Conservation (phyloP, 1,140 invertebrate species). For the Aricia agestis region DNA sequence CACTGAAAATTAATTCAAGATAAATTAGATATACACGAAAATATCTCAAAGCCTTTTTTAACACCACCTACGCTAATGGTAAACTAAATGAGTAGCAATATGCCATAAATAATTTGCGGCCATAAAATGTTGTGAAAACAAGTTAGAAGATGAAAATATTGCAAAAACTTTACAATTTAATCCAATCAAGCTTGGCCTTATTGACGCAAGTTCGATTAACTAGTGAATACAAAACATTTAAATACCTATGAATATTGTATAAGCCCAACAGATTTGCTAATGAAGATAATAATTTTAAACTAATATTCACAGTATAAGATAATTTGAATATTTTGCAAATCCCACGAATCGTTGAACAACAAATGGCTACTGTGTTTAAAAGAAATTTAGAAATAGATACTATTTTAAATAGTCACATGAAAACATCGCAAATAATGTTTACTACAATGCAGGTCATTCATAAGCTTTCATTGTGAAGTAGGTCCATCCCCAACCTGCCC, state of each 20-base stretch:
- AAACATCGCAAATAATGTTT: background rate
- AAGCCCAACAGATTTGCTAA: no score
- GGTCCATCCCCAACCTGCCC: background rate
- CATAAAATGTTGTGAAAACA: no score
- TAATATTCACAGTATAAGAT: no score
- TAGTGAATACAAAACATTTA: background rate
- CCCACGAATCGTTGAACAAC: no score
- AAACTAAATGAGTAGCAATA: no score
- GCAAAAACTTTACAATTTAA: background rate
- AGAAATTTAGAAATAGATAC: background rate
- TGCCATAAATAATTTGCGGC: no score
- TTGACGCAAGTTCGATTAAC: background rate
- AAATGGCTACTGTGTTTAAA: no score
- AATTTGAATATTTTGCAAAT: no score
- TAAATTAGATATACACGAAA: background rate
- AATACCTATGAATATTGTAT: background rate
- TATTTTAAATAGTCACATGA: background rate
- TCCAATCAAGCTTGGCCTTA: no score
- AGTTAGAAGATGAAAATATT: background rate
- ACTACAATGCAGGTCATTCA: background rate
- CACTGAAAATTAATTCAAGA: background rate
- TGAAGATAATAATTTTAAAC: no score
- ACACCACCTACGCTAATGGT: no score
- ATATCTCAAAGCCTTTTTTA: background rate
- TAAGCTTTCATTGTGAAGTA: background rate